These are phyloP conservation scores for Arrhopalites spinosus DNA, from an alignment of 2,888 invertebrate species.

Conservation along the genomic window DNA sequence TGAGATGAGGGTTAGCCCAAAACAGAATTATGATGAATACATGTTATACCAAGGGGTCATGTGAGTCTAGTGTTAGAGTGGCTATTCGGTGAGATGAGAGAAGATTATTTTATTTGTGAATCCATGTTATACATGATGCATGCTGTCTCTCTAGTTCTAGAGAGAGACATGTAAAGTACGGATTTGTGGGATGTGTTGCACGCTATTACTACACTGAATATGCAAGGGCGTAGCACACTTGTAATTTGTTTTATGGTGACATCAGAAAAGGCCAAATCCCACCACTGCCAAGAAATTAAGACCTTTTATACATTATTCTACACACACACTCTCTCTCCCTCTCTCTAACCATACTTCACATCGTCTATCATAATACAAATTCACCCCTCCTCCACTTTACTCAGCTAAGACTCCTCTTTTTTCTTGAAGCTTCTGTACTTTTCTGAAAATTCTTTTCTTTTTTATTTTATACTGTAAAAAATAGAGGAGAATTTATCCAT, in stretches of 20 bases:
- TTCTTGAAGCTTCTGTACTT: too few species aligned
- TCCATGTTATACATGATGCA: not conserved
- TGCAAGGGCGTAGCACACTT: slow-evolving; percentile 50
- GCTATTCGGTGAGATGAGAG: slow-evolving; percentile 22
- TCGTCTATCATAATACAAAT: too few species aligned
- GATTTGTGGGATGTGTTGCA: slow-evolving; percentile 11
- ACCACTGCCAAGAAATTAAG: slow-evolving; percentile 50
- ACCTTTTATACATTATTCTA: slow-evolving; percentile 43
- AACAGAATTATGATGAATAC: too few species aligned
- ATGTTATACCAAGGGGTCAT: too few species aligned
- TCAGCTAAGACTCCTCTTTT: too few species aligned
- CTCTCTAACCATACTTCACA: not conserved
- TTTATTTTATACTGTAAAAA: too few species aligned
- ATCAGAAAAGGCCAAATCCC: slow-evolving; percentile 48
- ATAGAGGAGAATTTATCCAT: too few species aligned
- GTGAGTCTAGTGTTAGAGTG: not conserved
- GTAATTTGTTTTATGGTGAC: slow-evolving; percentile 57
- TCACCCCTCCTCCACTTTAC: not conserved
- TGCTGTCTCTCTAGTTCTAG: not conserved
- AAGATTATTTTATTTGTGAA: slow-evolving; percentile 8
- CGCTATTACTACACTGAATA: slow-evolving; percentile 44
- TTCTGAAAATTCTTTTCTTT: too few species aligned
- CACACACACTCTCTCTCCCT: slow-evolving; percentile 5
- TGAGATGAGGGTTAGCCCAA: not conserved
- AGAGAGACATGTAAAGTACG: not conserved